phyloP scores from a whole-genome alignment of 2,797 vertebrate species.

The Phylloscopus collybita region DNA sequence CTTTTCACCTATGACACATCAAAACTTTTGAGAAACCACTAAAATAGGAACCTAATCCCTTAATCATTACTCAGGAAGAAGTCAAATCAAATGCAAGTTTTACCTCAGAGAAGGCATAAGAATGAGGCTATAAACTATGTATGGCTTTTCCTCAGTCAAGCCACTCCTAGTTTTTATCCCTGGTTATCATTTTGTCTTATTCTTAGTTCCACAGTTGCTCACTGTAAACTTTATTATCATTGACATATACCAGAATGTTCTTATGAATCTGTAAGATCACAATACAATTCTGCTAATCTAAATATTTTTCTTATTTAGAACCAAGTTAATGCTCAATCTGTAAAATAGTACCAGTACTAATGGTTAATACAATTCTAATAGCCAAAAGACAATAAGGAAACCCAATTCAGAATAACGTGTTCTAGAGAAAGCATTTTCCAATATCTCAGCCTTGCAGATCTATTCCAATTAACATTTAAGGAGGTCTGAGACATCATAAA shows the following conservation, averaged over 20 bases:
- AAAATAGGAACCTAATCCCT: neutral
- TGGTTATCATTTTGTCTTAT: neutral
- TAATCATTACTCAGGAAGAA: neutral
- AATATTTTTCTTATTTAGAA: constrained; percentile 2
- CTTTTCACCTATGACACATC: neutral
- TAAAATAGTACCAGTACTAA: neutral
- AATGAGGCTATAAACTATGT: neutral
- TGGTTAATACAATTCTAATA: neutral
- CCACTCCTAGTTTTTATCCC: neutral
- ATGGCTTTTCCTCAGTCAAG: neutral
- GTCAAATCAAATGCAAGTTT: neutral
- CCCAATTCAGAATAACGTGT: neutral
- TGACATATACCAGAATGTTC: neutral
- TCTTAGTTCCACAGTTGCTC: neutral
- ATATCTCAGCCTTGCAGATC: neutral
- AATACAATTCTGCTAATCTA: neutral
- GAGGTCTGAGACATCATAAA: constrained; percentile 22
- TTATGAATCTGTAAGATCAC: neutral
- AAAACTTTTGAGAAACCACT: neutral
- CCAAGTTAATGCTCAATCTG: neutral
- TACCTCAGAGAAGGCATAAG: neutral
- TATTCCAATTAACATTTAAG: constrained; percentile 54
- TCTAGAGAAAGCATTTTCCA: neutral
- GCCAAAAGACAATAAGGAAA: neutral
- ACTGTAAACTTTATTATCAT: neutral